Percentiles rank a stretch among this genome's conserved stretches.
phyloP scores from a whole-genome alignment of 2,888 invertebrate genomes.

The Drosophila mettleri region DNA sequence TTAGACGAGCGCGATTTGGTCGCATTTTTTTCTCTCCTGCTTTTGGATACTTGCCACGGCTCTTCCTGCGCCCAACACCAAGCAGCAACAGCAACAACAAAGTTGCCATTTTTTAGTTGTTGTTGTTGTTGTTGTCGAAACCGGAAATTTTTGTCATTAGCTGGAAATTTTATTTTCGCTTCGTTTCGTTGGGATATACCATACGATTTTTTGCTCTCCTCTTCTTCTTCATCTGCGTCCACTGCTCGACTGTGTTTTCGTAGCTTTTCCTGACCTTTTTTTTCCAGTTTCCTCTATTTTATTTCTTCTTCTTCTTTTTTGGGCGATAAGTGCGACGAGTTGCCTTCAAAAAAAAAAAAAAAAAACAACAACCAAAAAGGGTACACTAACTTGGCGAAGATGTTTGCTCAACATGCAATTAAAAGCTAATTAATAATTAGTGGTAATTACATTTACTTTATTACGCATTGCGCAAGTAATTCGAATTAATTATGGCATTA shows the following conservation, averaged over 20 bases:
- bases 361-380: constrained; percentile 6
- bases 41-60: constrained; percentile 31
- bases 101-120: constrained; percentile 49
- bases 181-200: constrained; percentile 59
- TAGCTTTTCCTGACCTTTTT: constrained; percentile 68
- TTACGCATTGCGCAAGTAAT: constrained; percentile 28
- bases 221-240: constrained; percentile 29
- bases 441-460: constrained; percentile 28
- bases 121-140: constrained; percentile 44
- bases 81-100: constrained; percentile 9
- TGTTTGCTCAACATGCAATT: constrained; percentile 36
- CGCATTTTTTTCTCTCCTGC: constrained; percentile 38
- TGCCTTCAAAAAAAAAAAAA: not conserved
- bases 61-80: constrained; percentile 49
- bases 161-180: constrained; percentile 76
- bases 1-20: constrained; percentile 50
- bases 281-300: constrained; percentile 13
- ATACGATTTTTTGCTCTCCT: constrained; percentile 12
- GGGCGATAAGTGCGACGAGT: constrained; percentile 28
- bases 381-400: constrained; percentile 27
- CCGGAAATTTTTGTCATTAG: constrained; percentile 80
- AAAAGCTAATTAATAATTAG: constrained; percentile 37
- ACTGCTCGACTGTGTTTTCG: constrained; percentile 53
- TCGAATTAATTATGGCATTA: constrained; percentile 11
- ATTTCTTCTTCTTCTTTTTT: constrained; percentile 9